Evolutionary conservation across 2,113 vertebrate species (phyloP).

Genomic region (Tinamus guttatus): DNA sequence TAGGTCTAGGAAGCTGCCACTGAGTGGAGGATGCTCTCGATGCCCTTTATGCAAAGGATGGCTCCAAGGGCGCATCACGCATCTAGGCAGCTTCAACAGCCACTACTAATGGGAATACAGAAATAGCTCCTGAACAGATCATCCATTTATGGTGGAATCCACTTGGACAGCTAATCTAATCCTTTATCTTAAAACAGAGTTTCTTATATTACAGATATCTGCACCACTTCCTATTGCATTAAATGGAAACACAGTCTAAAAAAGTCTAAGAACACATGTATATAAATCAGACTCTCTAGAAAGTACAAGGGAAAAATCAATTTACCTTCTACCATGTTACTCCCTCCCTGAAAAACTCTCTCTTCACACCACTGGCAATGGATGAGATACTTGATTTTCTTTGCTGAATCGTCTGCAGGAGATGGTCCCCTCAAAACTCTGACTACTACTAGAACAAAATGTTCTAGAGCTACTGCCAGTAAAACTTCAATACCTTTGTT

Average conservation of each 20-base stretch:
- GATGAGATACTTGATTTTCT: constrained; percentile 89
- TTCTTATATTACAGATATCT: background rate
- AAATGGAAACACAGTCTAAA: background rate
- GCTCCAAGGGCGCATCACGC: accelerated
- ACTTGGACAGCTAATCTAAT: accelerated
- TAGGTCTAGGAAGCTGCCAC: background rate
- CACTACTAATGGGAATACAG: background rate
- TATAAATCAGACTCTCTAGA: background rate
- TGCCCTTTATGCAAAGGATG: background rate
- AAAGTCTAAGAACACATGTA: background rate
- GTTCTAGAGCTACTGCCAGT: constrained; percentile 92
- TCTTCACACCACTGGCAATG: constrained; percentile 99
- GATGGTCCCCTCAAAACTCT: constrained; percentile 90
- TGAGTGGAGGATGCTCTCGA: background rate
- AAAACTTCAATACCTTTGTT: constrained; percentile 97
- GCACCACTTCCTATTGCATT: background rate
- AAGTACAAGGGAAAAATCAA: background rate
- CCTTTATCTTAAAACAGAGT: accelerated
- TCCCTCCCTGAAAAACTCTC: constrained; percentile 89
- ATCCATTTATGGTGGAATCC: background rate
- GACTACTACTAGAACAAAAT: constrained; percentile 95
- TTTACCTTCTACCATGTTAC: constrained; percentile 94
- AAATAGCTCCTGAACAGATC: background rate
- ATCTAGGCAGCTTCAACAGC: background rate
- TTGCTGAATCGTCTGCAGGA: constrained; percentile 89